Percentiles rank a stretch among this genome's conserved stretches.
Conservation (phyloP, 1,140 invertebrate genomes). For the Andrena cerasifolii region DNA sequence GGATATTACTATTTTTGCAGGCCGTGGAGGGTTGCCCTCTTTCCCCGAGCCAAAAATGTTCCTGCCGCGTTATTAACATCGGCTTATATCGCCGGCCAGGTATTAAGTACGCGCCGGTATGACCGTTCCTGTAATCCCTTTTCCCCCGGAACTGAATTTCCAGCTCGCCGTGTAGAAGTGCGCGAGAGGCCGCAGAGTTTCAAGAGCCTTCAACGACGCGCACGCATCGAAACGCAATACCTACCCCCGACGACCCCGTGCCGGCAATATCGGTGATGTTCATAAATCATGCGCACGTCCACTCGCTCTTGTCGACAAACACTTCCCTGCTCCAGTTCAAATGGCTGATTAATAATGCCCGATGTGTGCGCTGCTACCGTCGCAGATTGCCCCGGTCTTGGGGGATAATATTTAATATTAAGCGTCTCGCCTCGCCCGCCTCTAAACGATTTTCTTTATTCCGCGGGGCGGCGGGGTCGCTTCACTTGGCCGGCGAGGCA, state of each 20-base stretch:
- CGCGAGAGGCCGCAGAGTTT: too few species aligned
- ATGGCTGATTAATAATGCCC: constrained; percentile 37
- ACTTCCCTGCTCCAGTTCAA: background rate
- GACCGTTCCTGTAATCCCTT: constrained; percentile 14
- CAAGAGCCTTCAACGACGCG: too few species aligned
- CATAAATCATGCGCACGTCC: constrained; percentile 41
- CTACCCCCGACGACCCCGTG: too few species aligned
- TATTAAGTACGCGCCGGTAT: constrained; percentile 62
- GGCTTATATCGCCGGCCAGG: constrained; percentile 50
- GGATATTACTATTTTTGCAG: constrained; percentile 57
- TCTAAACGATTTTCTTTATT: background rate
- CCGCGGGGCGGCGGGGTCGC: too few species aligned
- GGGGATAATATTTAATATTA: constrained; percentile 37
- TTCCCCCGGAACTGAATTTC: constrained; percentile 50
- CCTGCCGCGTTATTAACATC: constrained; percentile 55
- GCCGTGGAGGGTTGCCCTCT: constrained; percentile 11
- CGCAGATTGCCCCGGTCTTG: constrained; percentile 13
- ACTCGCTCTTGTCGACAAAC: constrained; percentile 25
- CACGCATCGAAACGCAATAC: background rate
- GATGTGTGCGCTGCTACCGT: constrained; percentile 14
- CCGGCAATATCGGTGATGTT: constrained; percentile 16
- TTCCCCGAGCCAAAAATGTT: constrained; percentile 38
- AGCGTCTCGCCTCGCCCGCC: too few species aligned
- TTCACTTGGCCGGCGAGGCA: too few species aligned
- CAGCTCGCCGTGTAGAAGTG: background rate